These are phyloP conservation scores for Xiphophorus birchmanni DNA, from an alignment of 2,797 vertebrate species.

Conservation along the genomic window DNA sequence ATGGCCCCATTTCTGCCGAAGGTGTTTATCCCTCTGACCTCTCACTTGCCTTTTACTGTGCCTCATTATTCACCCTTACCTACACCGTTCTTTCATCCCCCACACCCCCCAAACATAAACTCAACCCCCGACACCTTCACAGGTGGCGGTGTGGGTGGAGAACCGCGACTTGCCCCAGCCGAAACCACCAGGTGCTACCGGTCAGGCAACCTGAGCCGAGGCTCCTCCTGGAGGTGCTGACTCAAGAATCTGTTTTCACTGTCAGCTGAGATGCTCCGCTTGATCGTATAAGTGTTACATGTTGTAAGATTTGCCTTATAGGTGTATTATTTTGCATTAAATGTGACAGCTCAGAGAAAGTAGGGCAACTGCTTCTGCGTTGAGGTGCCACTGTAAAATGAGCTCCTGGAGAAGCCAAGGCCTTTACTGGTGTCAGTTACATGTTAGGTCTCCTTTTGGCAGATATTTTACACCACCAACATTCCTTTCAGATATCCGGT, in stretches of 20 bases:
- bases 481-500: background rate
- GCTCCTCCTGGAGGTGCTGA: constrained; percentile 57
- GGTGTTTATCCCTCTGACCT: constrained; percentile 80
- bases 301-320: constrained; percentile 30
- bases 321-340: constrained; percentile 26
- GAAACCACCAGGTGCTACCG: constrained; percentile 40
- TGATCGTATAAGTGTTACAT: constrained; percentile 51
- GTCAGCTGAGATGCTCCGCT: constrained; percentile 47
- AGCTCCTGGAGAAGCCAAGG: constrained; percentile 16
- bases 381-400: constrained; percentile 12
- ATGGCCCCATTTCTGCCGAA: constrained; percentile 69
- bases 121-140: constrained; percentile 19
- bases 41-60: constrained; percentile 59
- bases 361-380: constrained; percentile 11
- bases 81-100: constrained; percentile 18
- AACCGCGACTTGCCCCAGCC: constrained; percentile 13
- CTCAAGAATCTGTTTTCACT: constrained; percentile 62
- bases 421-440: constrained; percentile 8
- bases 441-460: constrained; percentile 16
- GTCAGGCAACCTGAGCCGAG: constrained; percentile 34
- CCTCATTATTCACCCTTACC: constrained; percentile 49
- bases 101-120: constrained; percentile 13
- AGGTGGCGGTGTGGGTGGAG: constrained; percentile 29
- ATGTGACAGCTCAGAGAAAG: constrained; percentile 11
- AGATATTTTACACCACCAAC: background rate